Conservation (phyloP, 23 tunicate species). For the Halocynthia aurantium region DNA sequence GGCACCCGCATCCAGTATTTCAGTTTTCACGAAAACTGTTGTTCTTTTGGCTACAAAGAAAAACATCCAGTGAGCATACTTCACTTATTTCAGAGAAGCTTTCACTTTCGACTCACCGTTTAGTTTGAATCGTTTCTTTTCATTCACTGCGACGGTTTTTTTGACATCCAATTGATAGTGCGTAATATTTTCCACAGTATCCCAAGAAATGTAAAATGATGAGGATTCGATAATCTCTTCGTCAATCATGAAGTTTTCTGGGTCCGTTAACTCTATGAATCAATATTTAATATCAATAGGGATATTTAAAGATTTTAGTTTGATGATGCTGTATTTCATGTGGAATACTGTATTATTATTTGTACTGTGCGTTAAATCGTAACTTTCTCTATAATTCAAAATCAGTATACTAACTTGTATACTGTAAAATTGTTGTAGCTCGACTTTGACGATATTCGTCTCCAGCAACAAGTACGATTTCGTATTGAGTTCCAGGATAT, state of each 20-base stretch:
- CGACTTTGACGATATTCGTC: constrained; percentile 34
- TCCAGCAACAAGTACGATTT: constrained; percentile 70
- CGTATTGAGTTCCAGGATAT: constrained; percentile 53
- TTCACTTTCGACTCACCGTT: not conserved
- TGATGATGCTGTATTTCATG: not conserved
- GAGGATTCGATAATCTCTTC: constrained; percentile 34
- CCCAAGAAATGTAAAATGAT: constrained; percentile 50
- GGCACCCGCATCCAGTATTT: not conserved
- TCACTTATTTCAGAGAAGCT: not conserved
- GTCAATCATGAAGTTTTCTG: constrained; percentile 32
- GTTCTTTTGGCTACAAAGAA: constrained; percentile 6
- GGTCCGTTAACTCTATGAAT: constrained; percentile 38
- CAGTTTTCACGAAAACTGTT: not conserved
- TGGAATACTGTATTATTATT: not conserved
- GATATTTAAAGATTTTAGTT: not conserved
- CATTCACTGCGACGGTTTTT: constrained; percentile 1
- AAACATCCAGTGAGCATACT: not conserved
- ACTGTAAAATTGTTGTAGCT: constrained; percentile 39
- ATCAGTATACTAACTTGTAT: constrained; percentile 53
- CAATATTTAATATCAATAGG: not conserved
- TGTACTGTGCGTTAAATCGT: too few species aligned
- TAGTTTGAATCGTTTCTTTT: not conserved
- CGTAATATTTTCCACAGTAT: constrained; percentile 16
- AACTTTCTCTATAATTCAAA: not conserved
- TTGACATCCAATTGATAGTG: constrained; percentile 39